phyloP scores from a whole-genome alignment of 2,113 vertebrate species.

The Ochotona curzoniae region DNA sequence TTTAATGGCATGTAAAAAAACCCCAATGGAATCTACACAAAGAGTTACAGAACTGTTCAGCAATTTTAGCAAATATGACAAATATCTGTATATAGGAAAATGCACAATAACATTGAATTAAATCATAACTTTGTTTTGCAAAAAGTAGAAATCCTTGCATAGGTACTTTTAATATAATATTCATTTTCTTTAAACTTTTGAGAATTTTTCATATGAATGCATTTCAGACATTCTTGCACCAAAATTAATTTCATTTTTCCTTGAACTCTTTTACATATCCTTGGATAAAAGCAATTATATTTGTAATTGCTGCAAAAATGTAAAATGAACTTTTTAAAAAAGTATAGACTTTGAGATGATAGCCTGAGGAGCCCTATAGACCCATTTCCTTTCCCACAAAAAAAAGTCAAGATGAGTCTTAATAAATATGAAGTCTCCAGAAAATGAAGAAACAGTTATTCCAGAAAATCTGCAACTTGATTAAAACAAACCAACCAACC shows the following conservation, averaged over 20 bases:
- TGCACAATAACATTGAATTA: too few relatives aligned
- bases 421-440: neutral
- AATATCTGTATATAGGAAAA: too few relatives aligned
- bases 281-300: neutral
- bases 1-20: neutral
- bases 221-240: too few relatives aligned
- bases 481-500: too few relatives aligned
- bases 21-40: slow-evolving; percentile 7
- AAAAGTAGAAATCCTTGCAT: too few relatives aligned
- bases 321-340: neutral
- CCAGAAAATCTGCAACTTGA: neutral
- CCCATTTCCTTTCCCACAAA: neutral
- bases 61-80: neutral
- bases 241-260: too few relatives aligned
- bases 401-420: neutral
- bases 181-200: too few relatives aligned
- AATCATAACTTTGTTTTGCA: too few relatives aligned
- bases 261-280: too few relatives aligned
- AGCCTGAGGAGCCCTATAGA: neutral
- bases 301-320: neutral
- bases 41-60: neutral
- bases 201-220: too few relatives aligned
- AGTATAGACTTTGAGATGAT: neutral
- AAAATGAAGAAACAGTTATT: neutral
- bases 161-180: too few relatives aligned